Percentiles rank a stretch among this genome's conserved stretches.
These are phyloP conservation scores for Formica aserva DNA, from an alignment of 2,888 invertebrate genomes.

Conservation along the genomic window DNA sequence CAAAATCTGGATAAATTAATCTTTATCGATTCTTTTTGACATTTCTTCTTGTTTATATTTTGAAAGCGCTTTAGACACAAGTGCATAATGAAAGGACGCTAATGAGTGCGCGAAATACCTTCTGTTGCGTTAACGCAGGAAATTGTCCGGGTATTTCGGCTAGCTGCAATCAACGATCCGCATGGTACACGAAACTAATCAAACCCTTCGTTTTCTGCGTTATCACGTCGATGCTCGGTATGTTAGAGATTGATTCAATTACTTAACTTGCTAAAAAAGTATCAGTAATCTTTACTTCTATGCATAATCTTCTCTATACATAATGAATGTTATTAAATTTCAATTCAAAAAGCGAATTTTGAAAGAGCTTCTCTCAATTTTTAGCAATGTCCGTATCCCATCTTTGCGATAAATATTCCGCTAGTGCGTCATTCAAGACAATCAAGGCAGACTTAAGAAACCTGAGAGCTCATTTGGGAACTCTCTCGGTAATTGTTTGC, in stretches of 20 bases:
- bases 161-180: constrained; percentile 64
- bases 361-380: constrained; percentile 45
- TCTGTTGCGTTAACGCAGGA: constrained; percentile 77
- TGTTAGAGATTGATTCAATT: constrained; percentile 10
- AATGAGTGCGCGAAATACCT: constrained; percentile 79
- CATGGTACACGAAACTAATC: constrained; percentile 77
- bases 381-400: constrained; percentile 82
- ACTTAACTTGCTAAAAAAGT: background rate
- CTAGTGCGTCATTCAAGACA: constrained; percentile 76
- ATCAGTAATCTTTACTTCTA: background rate
- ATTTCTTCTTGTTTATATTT: background rate
- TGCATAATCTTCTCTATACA: background rate
- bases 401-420: constrained; percentile 82
- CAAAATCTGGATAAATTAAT: constrained; percentile 21
- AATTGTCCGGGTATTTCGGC: constrained; percentile 71
- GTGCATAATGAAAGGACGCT: constrained; percentile 59
- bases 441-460: constrained; percentile 80
- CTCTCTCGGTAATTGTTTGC: constrained; percentile 79
- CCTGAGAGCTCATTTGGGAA: constrained; percentile 77
- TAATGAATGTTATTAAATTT: background rate
- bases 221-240: constrained; percentile 81
- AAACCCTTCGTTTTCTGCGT: constrained; percentile 80
- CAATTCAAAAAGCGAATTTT: background rate
- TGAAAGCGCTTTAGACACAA: background rate
- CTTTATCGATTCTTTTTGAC: background rate